Conservation (phyloP, 2,888 invertebrate genomes). For the Stratiomys singularior region DNA sequence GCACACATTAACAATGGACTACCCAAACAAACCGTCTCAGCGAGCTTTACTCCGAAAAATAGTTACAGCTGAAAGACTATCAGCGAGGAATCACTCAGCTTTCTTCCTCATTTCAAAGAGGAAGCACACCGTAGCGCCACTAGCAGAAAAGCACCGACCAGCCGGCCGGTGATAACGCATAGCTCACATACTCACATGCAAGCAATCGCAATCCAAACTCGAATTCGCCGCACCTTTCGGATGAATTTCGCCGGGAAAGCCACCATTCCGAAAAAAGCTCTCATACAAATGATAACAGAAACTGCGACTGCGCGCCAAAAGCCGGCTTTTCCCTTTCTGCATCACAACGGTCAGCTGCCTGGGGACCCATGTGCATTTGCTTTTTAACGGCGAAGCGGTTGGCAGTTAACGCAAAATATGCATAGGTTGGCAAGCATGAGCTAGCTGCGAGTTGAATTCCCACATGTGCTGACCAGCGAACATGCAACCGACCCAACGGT, state of each 20-base stretch:
- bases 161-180: too few relatives aligned
- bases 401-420: not conserved
- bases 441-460: not conserved
- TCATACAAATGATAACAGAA: not conserved
- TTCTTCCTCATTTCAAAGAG: not conserved
- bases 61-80: not conserved
- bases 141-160: not conserved
- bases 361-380: constrained; percentile 16
- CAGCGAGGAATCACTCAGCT: not conserved
- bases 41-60: constrained; percentile 40
- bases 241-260: not conserved
- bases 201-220: not conserved
- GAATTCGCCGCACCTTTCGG: not conserved
- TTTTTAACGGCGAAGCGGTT: not conserved
- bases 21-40: constrained; percentile 14
- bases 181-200: not conserved
- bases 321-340: constrained; percentile 10
- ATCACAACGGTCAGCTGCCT: not conserved
- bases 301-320: constrained; percentile 43
- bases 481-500: not conserved
- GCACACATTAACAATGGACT: constrained; percentile 12
- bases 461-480: not conserved
- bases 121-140: not conserved
- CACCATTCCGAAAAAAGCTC: constrained; percentile 14
- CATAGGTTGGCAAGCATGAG: constrained; percentile 2